Conservation (phyloP, 2,113 vertebrate genomes). For the Podarcis raffonei region DNA sequence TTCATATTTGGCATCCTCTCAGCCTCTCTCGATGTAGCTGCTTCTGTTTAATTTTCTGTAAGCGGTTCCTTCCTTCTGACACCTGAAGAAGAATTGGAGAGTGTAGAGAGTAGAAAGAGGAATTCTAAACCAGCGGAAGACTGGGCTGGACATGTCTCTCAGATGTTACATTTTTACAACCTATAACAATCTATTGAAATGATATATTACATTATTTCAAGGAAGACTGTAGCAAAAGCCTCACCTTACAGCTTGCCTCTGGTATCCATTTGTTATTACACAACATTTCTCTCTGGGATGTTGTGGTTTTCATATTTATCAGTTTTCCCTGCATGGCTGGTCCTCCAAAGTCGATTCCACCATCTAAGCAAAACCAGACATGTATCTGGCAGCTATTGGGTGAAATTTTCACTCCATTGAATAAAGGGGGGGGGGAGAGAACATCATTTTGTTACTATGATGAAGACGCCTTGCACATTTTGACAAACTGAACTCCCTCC, state of each 20-base stretch:
- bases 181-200: background rate
- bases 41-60: conserved; percentile 64
- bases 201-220: background rate
- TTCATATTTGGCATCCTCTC: conserved; percentile 62
- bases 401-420: conserved; percentile 62
- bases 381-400: conserved; percentile 47
- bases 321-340: background rate
- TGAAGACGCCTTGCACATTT: conserved; percentile 62
- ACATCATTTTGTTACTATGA: conserved; percentile 69
- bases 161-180: conserved; percentile 35
- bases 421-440: conserved; percentile 37
- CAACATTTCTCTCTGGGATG: conserved; percentile 40
- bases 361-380: conserved; percentile 59
- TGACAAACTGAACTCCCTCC: conserved; percentile 72
- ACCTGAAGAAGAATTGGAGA: conserved; percentile 42
- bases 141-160: background rate
- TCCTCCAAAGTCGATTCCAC: conserved; percentile 51
- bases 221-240: conserved; percentile 29
- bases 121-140: conserved; percentile 57
- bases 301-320: conserved; percentile 43
- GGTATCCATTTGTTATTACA: conserved; percentile 42
- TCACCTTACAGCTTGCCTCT: conserved; percentile 18
- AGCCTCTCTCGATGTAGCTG: conserved; percentile 55
- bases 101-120: conserved; percentile 38
- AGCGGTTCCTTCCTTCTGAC: conserved; percentile 51